These are phyloP conservation scores for Coreoperca whiteheadi DNA, from an alignment of 2,113 vertebrate species.

Conservation along the genomic window DNA sequence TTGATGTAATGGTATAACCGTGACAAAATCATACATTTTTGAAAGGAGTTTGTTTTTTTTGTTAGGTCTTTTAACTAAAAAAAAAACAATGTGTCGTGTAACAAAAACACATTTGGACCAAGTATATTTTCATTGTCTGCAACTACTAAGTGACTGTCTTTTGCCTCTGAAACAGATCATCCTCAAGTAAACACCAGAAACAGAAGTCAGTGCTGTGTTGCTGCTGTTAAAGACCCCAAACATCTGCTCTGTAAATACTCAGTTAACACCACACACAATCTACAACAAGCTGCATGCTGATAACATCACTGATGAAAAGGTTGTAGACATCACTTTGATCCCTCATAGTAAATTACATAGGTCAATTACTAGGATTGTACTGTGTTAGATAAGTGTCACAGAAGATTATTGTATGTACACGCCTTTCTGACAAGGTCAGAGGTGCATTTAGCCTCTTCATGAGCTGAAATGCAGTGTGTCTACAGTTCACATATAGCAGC, in stretches of 20 bases:
- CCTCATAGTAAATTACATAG: slow-evolving; percentile 32
- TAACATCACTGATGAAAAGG: slow-evolving; percentile 37
- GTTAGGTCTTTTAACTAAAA: no score
- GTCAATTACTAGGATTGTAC: slow-evolving; percentile 44
- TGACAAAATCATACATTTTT: no score
- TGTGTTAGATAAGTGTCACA: slow-evolving; percentile 45
- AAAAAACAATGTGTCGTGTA: no score
- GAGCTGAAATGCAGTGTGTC: background rate
- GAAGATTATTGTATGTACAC: slow-evolving; percentile 51
- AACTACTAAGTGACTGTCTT: slow-evolving; percentile 87
- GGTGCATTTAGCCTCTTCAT: slow-evolving; percentile 14
- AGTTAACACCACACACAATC: slow-evolving; percentile 88
- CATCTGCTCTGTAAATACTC: slow-evolving; percentile 95
- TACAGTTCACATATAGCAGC: slow-evolving; percentile 3
- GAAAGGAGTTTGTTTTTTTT: no score
- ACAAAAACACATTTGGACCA: slow-evolving; percentile 1
- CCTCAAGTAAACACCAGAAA: slow-evolving; percentile 92
- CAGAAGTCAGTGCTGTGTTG: slow-evolving; percentile 88
- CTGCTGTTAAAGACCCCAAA: slow-evolving; percentile 88
- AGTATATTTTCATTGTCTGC: background rate
- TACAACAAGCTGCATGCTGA: slow-evolving; percentile 96
- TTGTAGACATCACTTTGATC: slow-evolving; percentile 31
- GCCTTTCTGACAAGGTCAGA: slow-evolving; percentile 35
- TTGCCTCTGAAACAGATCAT: slow-evolving; percentile 92
- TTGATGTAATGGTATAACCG: background rate